Evolutionary conservation across 2,888 invertebrate species (phyloP).

Genomic region (Chrysolina americana): DNA sequence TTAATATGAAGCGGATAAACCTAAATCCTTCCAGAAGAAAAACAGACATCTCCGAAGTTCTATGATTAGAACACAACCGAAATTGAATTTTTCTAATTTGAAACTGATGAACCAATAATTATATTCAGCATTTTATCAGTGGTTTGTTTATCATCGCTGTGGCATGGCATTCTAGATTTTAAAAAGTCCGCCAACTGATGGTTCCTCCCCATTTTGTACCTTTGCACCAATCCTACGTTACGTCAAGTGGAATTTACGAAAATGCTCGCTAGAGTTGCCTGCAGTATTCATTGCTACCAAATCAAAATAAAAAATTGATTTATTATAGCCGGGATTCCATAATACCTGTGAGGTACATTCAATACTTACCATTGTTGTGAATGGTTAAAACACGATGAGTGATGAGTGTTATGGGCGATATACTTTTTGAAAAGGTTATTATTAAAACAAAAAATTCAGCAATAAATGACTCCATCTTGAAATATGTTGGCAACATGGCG

Average conservation of each 20-base stretch:
- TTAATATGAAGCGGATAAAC: too few relatives aligned
- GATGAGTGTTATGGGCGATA: background rate
- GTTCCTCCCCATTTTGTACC: background rate
- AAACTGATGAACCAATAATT: too few relatives aligned
- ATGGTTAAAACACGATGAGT: background rate
- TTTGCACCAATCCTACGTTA: constrained; percentile 4
- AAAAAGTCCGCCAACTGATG: background rate
- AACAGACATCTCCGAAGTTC: too few relatives aligned
- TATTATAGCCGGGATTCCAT: background rate
- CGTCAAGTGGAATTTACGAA: background rate
- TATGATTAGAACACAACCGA: too few relatives aligned
- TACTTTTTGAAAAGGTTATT: background rate
- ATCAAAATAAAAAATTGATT: constrained; percentile 9
- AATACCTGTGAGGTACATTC: background rate
- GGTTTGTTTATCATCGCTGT: too few relatives aligned
- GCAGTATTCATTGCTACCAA: constrained; percentile 26
- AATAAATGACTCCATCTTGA: constrained; percentile 39
- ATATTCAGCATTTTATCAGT: too few relatives aligned
- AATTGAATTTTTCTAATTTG: too few relatives aligned
- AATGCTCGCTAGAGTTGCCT: background rate
- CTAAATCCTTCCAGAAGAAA: too few relatives aligned
- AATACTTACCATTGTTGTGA: background rate
- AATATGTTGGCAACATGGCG: constrained; percentile 64
- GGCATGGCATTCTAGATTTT: background rate
- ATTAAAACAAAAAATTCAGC: constrained; percentile 3